Conservation (phyloP, 2,797 vertebrate genomes). For the Otolemur crassicaudatus region DNA sequence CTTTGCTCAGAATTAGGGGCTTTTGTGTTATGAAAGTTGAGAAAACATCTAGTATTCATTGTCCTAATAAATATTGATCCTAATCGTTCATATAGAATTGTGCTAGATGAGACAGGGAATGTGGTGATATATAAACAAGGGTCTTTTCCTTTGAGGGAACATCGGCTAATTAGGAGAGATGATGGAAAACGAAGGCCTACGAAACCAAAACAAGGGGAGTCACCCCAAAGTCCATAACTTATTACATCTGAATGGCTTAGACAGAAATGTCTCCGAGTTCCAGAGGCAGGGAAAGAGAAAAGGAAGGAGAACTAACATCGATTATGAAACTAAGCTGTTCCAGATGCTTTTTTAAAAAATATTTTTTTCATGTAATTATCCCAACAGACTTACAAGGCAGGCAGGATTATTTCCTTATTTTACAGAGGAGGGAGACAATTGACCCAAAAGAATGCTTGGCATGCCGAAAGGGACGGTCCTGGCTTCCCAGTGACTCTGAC, state of each 20-base stretch:
- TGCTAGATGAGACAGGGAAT: neutral
- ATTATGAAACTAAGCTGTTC: neutral
- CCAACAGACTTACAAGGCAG: neutral
- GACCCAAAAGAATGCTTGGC: neutral
- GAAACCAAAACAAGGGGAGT: neutral
- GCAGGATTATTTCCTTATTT: neutral
- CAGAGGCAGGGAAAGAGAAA: neutral
- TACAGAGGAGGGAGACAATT: neutral
- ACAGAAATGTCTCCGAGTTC: neutral
- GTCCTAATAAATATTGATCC: slow-evolving; percentile 10
- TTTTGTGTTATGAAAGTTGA: slow-evolving; percentile 25
- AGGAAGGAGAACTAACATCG: neutral
- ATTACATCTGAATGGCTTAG: neutral
- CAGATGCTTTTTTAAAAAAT: neutral
- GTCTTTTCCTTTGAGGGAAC: neutral
- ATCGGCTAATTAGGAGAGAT: neutral
- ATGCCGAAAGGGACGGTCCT: neutral
- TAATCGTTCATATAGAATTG: neutral
- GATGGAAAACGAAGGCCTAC: neutral
- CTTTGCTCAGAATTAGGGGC: neutral
- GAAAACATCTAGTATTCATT: neutral
- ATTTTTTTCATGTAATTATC: neutral
- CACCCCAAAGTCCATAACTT: neutral
- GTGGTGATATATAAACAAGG: neutral
- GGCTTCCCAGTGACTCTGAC: neutral